Evolutionary conservation across 2,888 invertebrate species (phyloP), one percentile per base, ranked within the genome.

Genomic region (Parapristionchus giblindavisi): DNA sequence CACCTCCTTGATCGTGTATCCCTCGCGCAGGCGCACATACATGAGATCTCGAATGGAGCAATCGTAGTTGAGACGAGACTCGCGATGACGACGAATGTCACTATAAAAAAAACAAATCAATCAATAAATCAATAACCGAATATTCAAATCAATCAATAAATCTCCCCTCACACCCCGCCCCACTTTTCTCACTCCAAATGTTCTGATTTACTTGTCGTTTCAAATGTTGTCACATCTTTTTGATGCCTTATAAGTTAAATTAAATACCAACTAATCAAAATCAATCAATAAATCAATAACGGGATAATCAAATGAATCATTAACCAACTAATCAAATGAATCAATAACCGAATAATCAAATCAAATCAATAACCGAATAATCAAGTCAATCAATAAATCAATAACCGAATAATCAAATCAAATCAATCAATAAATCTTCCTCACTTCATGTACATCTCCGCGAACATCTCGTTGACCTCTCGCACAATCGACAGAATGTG

Each of bases 21-120:
- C 94, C 89, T 93, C 93, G 58, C 93, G 89, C 78, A 94, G 90
- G 77, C 93, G 90, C 82, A 93, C 92, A 70, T 93, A 92, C 76
- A 94, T 89, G 66, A 93, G 89, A 84, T 92, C 91, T 79, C 91
- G 90, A 77, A 93, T 89, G 40, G 89, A 88, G 6, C 89, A 78
- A 29, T 78, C 75, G 75, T 80, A 79, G 51, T 27, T 17, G n/a
- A 76, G 66, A 14, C 71, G 61, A 24, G 68, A 40, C 27, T 78
- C 65, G 1, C 78, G 73, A 52, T 80, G 80, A 5, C 83, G 68
- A 38, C 76, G 75, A 6, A 72, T 27, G 34, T 71, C 77, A 40
- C 78, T 75, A 21, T 1, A 76, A 27, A 6, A 38, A 17, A 2
- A 40, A 17, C 3, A 24, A 6, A 11, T 21, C 6, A 17, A 29